Conservation (phyloP, 2,113 vertebrate species). For the Balaenoptera acutorostrata region DNA sequence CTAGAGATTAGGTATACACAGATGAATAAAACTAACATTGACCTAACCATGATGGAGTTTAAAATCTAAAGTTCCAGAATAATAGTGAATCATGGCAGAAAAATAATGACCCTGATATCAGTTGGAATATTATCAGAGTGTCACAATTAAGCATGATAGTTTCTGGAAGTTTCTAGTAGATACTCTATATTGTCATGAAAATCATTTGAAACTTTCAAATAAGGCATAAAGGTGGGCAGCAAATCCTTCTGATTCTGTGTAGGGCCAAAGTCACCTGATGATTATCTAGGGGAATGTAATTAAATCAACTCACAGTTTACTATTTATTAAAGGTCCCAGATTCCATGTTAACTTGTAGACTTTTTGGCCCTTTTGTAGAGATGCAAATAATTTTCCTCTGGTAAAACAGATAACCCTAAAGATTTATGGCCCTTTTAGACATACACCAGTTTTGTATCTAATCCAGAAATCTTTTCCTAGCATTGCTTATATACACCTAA, state of each 20-base stretch:
- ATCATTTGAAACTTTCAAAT: background rate
- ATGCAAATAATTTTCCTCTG: background rate
- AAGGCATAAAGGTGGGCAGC: background rate
- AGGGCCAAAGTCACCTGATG: background rate
- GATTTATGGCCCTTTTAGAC: background rate
- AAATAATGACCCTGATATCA: background rate
- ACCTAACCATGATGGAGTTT: background rate
- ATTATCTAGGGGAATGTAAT: background rate
- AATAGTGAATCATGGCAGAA: background rate
- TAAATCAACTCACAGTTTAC: background rate
- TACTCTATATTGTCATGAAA: background rate
- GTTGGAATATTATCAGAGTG: background rate
- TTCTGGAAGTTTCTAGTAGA: background rate
- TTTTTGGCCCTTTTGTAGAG: background rate
- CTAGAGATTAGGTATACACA: background rate
- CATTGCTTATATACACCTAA: background rate
- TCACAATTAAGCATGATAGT: background rate
- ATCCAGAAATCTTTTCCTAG: background rate
- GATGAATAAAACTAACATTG: background rate
- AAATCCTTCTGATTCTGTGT: background rate
- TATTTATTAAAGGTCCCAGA: background rate
- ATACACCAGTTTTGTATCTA: background rate
- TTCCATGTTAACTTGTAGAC: background rate
- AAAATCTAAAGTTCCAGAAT: background rate
- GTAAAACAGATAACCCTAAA: background rate